Evolutionary conservation across 2,888 invertebrate species (phyloP), one percentile per base, ranked within the genome.

Genomic region (Notodonta ziczac): DNA sequence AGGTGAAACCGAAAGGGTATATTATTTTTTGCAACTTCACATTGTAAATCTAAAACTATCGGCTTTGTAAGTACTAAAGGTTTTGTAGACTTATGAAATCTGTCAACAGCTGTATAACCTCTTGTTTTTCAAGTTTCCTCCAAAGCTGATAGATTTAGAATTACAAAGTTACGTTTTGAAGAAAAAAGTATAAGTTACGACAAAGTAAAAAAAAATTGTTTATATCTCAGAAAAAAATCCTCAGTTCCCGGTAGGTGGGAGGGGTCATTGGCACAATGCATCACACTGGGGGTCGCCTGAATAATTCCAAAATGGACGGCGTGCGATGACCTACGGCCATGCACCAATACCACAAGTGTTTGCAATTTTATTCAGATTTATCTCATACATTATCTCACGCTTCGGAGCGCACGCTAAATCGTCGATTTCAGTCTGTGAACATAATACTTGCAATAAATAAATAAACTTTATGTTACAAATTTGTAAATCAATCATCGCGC

Each of bases 281-380:
- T 48, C 42, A 54, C 39, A 54, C 54, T 57, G 59, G 62, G 55
- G 65, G 63, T 58, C 50, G 55, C 56, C 48, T 69, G 72, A 71
- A 66, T 72, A 66, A 66, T 60, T 64, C 59, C 56, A 75, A 70
- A 70, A 65, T 67, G 65, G 56, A 52, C 56, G 61, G 56, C 56
- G 78, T 55, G 39, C 78, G 65, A 71, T 73, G 77, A 78, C 70
- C 78, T 72, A 66, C 64, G 62, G 55, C 69, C 67, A 66, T 76
- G 76, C 70, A 76, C 62, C 62, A 61, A 62, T 66, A 63, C 61
- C 65, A 16, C 69, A 73, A 69, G 63, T 67, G 72, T 73, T 72
- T 70, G 68, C 58, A 60, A 73, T 74, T 65, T 71, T 71, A 65
- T 69, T 61, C 61, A 65, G 67, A 67, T 69, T 74, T 67, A 74